Conservation (phyloP, 1,140 invertebrate species). For the Agrilus planipennis region DNA sequence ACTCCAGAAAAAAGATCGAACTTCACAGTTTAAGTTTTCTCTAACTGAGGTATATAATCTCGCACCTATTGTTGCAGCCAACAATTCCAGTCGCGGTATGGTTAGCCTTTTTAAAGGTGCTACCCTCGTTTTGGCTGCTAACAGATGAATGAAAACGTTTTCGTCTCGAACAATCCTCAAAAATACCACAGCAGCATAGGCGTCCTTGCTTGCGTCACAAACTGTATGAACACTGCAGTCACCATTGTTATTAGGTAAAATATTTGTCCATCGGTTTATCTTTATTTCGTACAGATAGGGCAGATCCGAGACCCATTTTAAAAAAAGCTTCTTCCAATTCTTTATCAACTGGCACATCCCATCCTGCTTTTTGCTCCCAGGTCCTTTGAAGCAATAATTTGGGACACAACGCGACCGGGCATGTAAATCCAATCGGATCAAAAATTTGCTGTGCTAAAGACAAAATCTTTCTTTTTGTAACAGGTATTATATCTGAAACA, state of each 20-base stretch:
- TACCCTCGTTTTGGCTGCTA: conserved; percentile 15
- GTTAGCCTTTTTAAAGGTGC: conserved; percentile 14
- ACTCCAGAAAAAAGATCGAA: conserved; percentile 15
- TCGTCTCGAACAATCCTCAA: not conserved
- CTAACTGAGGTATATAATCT: not conserved
- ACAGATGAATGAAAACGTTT: conserved; percentile 1
- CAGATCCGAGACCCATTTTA: not conserved
- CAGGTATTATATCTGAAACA: not conserved
- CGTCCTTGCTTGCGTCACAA: conserved; percentile 1
- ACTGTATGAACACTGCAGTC: conserved; percentile 3
- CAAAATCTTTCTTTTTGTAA: conserved; percentile 3
- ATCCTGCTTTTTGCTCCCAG: conserved; percentile 3
- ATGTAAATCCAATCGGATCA: conserved; percentile 8
- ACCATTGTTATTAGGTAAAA: not conserved
- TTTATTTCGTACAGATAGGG: not conserved
- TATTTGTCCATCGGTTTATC: conserved; percentile 2
- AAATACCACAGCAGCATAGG: conserved; percentile 5
- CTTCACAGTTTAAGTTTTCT: not conserved
- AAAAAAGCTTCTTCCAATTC: not conserved
- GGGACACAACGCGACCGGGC: not conserved
- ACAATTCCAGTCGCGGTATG: conserved; percentile 16
- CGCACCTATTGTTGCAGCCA: conserved; percentile 2
- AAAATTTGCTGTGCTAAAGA: conserved; percentile 7
- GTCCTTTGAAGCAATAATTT: conserved; percentile 5
- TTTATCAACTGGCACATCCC: not conserved